Conservation (phyloP, 2,888 invertebrate genomes). For the Cryptus viduatorius region DNA sequence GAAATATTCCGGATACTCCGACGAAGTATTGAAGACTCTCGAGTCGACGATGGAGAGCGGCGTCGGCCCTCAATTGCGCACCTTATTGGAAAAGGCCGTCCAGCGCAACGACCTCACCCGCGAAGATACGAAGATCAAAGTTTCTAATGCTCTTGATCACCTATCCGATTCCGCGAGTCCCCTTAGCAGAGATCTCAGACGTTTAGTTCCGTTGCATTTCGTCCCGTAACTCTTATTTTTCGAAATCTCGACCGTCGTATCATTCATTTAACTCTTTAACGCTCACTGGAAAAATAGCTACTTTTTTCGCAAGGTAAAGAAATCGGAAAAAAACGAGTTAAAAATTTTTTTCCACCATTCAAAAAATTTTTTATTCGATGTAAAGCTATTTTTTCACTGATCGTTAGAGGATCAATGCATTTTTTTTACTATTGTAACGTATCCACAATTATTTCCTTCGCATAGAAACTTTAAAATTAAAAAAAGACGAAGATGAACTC, state of each 20-base stretch:
- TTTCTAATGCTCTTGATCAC: constrained; percentile 86
- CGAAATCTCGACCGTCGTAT: not conserved
- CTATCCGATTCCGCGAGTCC: constrained; percentile 87
- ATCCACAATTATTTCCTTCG: constrained; percentile 18
- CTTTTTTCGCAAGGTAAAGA: not conserved
- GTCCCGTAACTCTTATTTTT: constrained; percentile 58
- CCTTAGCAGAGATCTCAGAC: constrained; percentile 87
- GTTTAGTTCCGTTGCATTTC: constrained; percentile 87
- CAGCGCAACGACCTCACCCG: constrained; percentile 87
- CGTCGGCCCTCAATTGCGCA: constrained; percentile 87
- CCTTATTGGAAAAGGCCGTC: constrained; percentile 87
- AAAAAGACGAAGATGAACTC: not conserved
- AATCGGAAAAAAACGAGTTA: too few relatives aligned
- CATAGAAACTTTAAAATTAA: constrained; percentile 9
- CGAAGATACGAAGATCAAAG: constrained; percentile 87
- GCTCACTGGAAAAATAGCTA: not conserved
- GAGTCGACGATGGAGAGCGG: constrained; percentile 87
- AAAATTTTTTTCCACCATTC: too few relatives aligned
- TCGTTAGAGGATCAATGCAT: not conserved
- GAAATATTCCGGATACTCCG: constrained; percentile 88
- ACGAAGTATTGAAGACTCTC: constrained; percentile 86
- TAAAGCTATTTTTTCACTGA: not conserved
- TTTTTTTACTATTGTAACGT: not conserved
- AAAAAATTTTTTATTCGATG: too few relatives aligned
- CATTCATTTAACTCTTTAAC: not conserved